These are phyloP conservation scores for Arremon brunneinucha DNA, from an alignment of 2,797 vertebrate species.

Conservation along the genomic window DNA sequence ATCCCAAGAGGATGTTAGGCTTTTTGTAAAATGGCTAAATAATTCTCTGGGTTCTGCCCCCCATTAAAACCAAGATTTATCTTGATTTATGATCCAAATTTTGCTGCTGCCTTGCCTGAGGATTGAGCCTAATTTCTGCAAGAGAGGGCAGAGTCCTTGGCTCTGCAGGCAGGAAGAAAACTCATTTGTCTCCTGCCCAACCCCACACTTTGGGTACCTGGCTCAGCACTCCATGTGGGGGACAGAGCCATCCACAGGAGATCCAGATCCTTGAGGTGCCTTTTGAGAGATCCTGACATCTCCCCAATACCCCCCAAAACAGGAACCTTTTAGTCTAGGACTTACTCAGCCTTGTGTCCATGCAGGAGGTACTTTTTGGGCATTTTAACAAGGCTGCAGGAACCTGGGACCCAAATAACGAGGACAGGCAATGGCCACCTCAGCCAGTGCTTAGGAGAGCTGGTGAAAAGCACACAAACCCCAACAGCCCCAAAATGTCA, in stretches of 20 bases:
- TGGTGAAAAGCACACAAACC: background rate
- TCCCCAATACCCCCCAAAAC: background rate
- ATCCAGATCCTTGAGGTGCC: background rate
- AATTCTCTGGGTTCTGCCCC: background rate
- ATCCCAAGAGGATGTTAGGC: background rate
- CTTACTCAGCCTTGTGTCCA: background rate
- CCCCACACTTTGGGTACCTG: background rate
- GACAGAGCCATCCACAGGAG: background rate
- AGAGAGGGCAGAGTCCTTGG: background rate
- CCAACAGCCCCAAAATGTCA: background rate
- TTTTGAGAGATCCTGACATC: background rate
- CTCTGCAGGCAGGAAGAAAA: background rate
- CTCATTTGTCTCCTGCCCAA: background rate
- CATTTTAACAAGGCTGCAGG: background rate
- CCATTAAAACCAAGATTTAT: background rate
- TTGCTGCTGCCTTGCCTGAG: background rate
- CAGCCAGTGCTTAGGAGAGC: background rate
- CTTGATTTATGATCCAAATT: background rate
- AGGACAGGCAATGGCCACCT: background rate
- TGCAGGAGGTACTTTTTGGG: background rate
- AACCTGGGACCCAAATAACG: background rate
- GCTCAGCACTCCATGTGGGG: fast-evolving
- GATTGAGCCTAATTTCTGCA: background rate
- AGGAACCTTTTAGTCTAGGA: background rate
- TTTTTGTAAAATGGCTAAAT: background rate